These are phyloP conservation scores for Rhombomys opimus DNA, from an alignment of 2,113 vertebrate genomes.

Conservation along the genomic window DNA sequence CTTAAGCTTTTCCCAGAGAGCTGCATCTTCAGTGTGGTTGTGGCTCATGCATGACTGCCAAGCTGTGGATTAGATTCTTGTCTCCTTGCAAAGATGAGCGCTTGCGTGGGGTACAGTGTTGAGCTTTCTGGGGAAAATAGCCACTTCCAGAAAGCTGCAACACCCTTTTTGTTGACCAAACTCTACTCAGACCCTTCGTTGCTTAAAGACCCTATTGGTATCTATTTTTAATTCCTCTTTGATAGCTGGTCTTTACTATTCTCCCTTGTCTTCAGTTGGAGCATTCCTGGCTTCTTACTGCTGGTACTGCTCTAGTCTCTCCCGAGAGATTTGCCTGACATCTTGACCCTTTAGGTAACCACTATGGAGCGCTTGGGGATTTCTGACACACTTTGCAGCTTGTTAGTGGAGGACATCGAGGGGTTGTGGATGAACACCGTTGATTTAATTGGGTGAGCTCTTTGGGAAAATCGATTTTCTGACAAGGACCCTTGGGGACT, in stretches of 20 bases:
- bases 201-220: background rate
- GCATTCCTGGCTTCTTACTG: background rate
- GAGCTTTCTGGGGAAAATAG: background rate
- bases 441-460: background rate
- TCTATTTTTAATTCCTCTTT: background rate
- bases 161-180: background rate
- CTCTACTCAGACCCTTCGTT: accelerated
- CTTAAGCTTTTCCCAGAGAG: background rate
- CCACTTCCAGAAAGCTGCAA: background rate
- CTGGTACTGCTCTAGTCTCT: background rate
- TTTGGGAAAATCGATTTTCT: background rate
- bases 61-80: background rate
- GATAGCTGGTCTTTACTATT: background rate
- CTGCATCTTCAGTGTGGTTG: background rate
- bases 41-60: background rate
- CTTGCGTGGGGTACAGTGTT: accelerated
- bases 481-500: background rate
- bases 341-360: background rate
- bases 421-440: background rate
- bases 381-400: background rate
- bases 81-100: background rate
- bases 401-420: background rate
- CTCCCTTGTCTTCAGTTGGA: background rate
- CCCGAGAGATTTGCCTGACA: background rate
- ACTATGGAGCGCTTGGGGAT: background rate